Evolutionary conservation across 2,113 vertebrate genomes (phyloP), one percentile per base, ranked within the genome.

Genomic region (Phoxinus phoxinus): DNA sequence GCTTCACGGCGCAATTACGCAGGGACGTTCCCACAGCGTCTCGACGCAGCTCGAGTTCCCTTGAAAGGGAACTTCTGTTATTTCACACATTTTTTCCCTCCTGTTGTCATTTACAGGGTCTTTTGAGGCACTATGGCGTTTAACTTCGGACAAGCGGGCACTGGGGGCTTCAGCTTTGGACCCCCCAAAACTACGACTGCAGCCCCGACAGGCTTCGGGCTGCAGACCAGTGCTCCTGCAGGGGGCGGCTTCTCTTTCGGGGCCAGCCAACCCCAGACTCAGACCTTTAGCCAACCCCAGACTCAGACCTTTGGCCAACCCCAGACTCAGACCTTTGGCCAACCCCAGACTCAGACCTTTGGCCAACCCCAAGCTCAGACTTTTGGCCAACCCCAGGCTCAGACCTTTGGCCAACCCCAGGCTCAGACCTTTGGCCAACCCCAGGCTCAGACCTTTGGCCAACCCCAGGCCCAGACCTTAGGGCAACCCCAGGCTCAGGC

Each of bases 221-320:
- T 94, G 87, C 48, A 89, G 0, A 71, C 82, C 74, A 94, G 95
- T 85, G 87, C 95, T 5, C 86, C 95, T 0, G 87, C 93, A 0
- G 89, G 86, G 12, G 90, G 92, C 0, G 93, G 94, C 25, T 97
- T 96, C 87, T 91, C 85, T 8, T 96, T 96, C 65, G 95, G 95
- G 56, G 86, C 91, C 9, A 76, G 12, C 2, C 89, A 90, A 37
- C 53, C 89, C 1, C 88, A 87, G 2, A n/a, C 92, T 5, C 95
- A 95, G 83, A 37, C 93, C 1, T 65, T 41, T 10, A 9, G 8
- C 8, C 91, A 0, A 27, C 53, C 87, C 0, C 53, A 0, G 0
- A 75, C 93, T 48, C 93, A 95, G 78, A 72, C 37, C 37, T 41
- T 41, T 8, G 2, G 1, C 37, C 37, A 41, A 41, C 8, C 41